Evolutionary conservation across 2,888 invertebrate species (phyloP).

Genomic region (Polyommatus icarus): DNA sequence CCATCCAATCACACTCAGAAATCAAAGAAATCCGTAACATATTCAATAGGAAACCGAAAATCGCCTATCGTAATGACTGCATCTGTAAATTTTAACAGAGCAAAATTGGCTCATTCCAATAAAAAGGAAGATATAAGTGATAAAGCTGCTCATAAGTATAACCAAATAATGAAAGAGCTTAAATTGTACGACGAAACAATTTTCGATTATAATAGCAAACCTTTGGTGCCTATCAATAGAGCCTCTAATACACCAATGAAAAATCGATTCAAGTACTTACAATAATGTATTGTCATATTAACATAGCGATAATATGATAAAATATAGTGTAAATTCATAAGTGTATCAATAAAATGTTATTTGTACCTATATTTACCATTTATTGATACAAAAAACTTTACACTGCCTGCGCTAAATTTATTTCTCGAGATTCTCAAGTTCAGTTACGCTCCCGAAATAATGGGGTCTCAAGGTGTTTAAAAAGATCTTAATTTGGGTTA

Average conservation of each 20-base stretch:
- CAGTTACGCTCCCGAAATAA: no score
- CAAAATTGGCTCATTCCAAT: conserved; percentile 39
- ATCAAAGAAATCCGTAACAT: conserved; percentile 45
- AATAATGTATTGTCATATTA: conserved; percentile 33
- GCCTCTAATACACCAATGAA: conserved; percentile 61
- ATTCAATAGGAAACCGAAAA: conserved; percentile 47
- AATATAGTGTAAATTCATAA: neutral
- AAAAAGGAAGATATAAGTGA: conserved; percentile 43
- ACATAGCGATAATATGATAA: conserved; percentile 29
- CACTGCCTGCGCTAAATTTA: no score
- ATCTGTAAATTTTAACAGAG: conserved; percentile 51
- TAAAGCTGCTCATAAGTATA: conserved; percentile 57
- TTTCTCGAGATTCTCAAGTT: no score
- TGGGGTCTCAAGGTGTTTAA: no score
- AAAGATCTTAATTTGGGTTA: no score
- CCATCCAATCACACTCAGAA: conserved; percentile 36
- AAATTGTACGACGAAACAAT: conserved; percentile 57
- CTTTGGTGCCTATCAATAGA: conserved; percentile 57
- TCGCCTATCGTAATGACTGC: conserved; percentile 56
- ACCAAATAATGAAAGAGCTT: conserved; percentile 63
- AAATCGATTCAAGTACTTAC: conserved; percentile 43
- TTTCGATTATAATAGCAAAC: conserved; percentile 47
- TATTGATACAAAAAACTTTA: no score
- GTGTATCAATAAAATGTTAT: no score
- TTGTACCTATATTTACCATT: no score